Evolutionary conservation across 1,140 invertebrate species (phyloP).

Genomic region (Meloidogyne chitwoodi): DNA sequence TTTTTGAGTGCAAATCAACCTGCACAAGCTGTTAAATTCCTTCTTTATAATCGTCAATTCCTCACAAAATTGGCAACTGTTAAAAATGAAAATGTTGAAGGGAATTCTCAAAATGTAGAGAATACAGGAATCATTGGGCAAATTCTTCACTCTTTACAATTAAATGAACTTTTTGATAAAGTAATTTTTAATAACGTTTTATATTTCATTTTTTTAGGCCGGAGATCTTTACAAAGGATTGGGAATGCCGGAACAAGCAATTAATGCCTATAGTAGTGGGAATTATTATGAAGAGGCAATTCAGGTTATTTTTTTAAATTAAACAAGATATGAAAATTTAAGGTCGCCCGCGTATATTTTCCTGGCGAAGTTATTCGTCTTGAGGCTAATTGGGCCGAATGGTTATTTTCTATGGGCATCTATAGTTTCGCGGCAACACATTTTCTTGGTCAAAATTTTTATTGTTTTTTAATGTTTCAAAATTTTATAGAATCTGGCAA

Average conservation of each 20-base stretch:
- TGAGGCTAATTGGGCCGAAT: slow-evolving; percentile 89
- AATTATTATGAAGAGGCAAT: slow-evolving; percentile 62
- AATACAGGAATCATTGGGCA: slow-evolving; percentile 73
- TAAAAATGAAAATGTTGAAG: slow-evolving; percentile 60
- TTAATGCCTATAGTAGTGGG: slow-evolving; percentile 76
- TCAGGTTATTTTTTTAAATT: slow-evolving; percentile 32
- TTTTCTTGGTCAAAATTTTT: slow-evolving; percentile 43
- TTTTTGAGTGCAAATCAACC: slow-evolving; percentile 79
- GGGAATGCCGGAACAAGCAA: slow-evolving; percentile 72
- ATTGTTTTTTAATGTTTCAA: background rate
- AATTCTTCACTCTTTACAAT: slow-evolving; percentile 46
- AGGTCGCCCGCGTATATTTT: slow-evolving; percentile 74
- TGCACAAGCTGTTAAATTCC: slow-evolving; percentile 69
- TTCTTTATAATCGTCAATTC: slow-evolving; percentile 66
- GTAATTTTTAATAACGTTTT: slow-evolving; percentile 1
- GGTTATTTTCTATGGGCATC: slow-evolving; percentile 76
- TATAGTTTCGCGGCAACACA: slow-evolving; percentile 74
- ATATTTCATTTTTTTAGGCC: slow-evolving; percentile 63
- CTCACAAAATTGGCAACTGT: slow-evolving; percentile 52
- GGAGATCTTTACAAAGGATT: slow-evolving; percentile 83
- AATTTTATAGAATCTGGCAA: slow-evolving; percentile 47
- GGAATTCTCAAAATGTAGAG: slow-evolving; percentile 68
- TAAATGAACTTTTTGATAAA: slow-evolving; percentile 25
- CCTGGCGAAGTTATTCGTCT: slow-evolving; percentile 79
- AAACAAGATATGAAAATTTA: slow-evolving; percentile 53